phyloP scores from a whole-genome alignment of 2,797 vertebrate genomes.

The Euthynnus affinis region DNA sequence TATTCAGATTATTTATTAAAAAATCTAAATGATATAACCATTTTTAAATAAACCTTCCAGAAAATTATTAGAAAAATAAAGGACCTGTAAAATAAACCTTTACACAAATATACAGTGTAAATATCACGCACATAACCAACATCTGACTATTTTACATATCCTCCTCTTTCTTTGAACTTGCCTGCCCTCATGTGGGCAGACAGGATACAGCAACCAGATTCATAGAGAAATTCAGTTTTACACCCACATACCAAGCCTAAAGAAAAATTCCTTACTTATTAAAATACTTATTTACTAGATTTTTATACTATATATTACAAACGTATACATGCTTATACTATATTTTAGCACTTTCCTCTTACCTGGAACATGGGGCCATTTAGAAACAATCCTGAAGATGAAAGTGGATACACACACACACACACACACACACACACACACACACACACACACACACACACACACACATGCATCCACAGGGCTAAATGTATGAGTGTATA shows the following conservation, averaged over 20 bases:
- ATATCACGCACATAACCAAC: neutral
- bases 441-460: neutral
- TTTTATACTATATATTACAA: too few species aligned
- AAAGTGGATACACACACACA: neutral
- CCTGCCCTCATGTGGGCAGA: slow-evolving; percentile 75
- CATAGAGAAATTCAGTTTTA: neutral
- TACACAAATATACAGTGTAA: neutral
- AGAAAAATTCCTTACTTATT: too few species aligned
- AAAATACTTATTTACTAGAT: too few species aligned
- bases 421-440: neutral
- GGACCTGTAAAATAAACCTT: neutral
- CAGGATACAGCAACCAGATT: slow-evolving; percentile 21
- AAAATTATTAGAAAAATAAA: too few species aligned
- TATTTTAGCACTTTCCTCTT: too few species aligned
- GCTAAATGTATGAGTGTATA: neutral
- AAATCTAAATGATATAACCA: too few species aligned
- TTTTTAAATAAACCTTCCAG: too few species aligned
- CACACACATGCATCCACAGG: neutral
- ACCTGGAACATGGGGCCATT: too few species aligned
- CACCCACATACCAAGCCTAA: neutral
- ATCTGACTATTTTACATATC: neutral
- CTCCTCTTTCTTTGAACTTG: slow-evolving; percentile 16
- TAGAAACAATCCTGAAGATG: too few species aligned
- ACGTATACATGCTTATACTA: too few species aligned
- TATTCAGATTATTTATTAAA: too few species aligned